Evolutionary conservation across 2,888 invertebrate genomes (phyloP).

Genomic region (Cheilosia vulpina): DNA sequence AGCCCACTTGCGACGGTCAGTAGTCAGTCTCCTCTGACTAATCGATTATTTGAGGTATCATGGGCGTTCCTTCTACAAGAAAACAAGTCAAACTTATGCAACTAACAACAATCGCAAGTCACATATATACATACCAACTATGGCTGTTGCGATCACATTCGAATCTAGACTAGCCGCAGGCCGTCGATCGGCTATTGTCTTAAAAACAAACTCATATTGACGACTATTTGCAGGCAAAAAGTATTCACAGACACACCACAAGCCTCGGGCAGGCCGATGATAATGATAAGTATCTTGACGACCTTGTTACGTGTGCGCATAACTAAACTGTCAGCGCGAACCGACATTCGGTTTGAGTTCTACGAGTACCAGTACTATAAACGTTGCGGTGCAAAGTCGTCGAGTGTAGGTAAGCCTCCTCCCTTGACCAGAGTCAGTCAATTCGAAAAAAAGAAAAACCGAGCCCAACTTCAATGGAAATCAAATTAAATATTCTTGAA

Average conservation of each 20-base stretch:
- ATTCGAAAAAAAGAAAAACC: slow-evolving; percentile 12
- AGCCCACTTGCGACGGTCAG: slow-evolving; percentile 37
- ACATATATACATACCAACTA: slow-evolving; percentile 18
- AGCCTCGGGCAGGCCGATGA: slow-evolving; percentile 27
- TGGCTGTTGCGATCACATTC: slow-evolving; percentile 5
- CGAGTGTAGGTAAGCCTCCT: background rate
- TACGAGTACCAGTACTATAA: background rate
- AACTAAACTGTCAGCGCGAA: slow-evolving; percentile 37
- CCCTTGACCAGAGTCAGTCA: slow-evolving; percentile 33
- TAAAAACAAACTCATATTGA: background rate
- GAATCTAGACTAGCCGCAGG: slow-evolving; percentile 38
- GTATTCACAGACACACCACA: slow-evolving; percentile 22
- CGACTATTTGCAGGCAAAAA: background rate
- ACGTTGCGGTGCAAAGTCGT: background rate
- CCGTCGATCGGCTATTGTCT: slow-evolving; percentile 37
- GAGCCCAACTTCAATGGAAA: slow-evolving; percentile 58
- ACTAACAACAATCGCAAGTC: slow-evolving; percentile 7
- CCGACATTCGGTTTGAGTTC: slow-evolving; percentile 16
- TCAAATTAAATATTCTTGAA: slow-evolving; percentile 46
- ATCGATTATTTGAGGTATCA: slow-evolving; percentile 14
- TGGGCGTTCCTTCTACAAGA: slow-evolving; percentile 22
- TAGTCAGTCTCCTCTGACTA: slow-evolving; percentile 11
- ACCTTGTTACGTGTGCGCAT: slow-evolving; percentile 67
- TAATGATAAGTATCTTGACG: slow-evolving; percentile 66
- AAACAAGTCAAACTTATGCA: background rate